These are phyloP conservation scores for Phrynocephalus versicolor DNA, from an alignment of 2,113 vertebrate genomes.

Conservation along the genomic window DNA sequence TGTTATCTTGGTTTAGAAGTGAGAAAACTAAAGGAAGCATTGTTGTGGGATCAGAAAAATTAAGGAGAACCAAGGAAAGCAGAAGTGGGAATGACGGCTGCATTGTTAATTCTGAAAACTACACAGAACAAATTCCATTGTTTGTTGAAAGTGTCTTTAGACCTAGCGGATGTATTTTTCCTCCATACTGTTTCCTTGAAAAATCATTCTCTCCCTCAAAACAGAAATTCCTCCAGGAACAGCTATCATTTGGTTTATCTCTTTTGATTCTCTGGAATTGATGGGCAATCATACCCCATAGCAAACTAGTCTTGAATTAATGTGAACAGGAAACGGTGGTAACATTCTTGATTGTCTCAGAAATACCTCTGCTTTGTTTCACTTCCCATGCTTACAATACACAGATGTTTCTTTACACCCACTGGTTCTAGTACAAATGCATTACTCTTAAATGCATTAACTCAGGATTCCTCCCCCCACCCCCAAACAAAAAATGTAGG, in stretches of 20 bases:
- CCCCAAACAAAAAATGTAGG: not conserved
- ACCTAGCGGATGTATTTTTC: not conserved
- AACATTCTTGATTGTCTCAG: not conserved
- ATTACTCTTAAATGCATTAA: not conserved
- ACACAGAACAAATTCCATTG: not conserved
- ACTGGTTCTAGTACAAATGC: slow-evolving; percentile 19
- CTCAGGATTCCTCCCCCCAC: not conserved
- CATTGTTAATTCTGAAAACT: too few species aligned
- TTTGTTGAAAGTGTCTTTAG: not conserved
- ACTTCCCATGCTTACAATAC: not conserved
- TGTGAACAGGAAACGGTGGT: not conserved
- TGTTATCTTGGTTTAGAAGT: not conserved
- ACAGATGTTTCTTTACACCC: not conserved
- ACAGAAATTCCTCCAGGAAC: not conserved
- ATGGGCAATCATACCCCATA: not conserved
- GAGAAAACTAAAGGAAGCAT: not conserved
- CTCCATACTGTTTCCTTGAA: not conserved
- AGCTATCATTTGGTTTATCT: not conserved
- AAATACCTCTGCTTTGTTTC: slow-evolving; percentile 15
- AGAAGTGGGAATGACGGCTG: too few species aligned
- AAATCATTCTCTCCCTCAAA: not conserved
- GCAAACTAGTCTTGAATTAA: slow-evolving; percentile 8
- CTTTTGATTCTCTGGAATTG: slow-evolving; percentile 3
- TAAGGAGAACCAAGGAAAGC: not conserved
- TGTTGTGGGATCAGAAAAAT: not conserved